phyloP scores from a whole-genome alignment of 2,888 invertebrate genomes.

The Heliconius cydno region DNA sequence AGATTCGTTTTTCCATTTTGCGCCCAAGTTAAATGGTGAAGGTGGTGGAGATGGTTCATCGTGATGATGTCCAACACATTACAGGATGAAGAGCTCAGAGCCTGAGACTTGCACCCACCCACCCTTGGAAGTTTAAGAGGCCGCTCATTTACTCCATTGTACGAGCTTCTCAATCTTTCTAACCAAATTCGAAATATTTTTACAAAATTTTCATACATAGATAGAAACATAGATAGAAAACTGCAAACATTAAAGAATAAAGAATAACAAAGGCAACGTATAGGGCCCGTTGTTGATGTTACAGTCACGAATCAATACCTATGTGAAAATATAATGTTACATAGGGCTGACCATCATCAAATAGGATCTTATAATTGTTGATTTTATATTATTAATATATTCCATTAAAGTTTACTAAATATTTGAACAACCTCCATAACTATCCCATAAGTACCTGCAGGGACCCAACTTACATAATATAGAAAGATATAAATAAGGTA shows the following conservation, averaged over 20 bases:
- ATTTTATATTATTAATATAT: background rate
- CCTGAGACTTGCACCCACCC: too few species aligned
- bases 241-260: conserved; percentile 1
- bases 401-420: background rate
- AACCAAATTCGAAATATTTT: too few species aligned
- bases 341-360: background rate
- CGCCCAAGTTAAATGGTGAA: too few species aligned
- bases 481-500: background rate
- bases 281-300: conserved; percentile 26
- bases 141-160: too few species aligned
- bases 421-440: background rate
- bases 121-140: too few species aligned
- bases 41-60: too few species aligned
- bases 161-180: too few species aligned
- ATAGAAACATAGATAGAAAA: too few species aligned
- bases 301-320: conserved; percentile 34
- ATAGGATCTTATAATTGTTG: background rate
- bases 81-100: too few species aligned
- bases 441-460: background rate
- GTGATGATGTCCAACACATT: too few species aligned
- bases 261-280: conserved; percentile 10
- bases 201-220: too few species aligned
- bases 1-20: too few species aligned
- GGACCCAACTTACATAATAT: background rate
- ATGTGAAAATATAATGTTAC: background rate